A percentile compares a stretch with the other conserved stretches of the same genome.
These are phyloP conservation scores for Lepidocolaptes lacrymiger DNA, from an alignment of 2,797 vertebrate genomes.

Conservation along the genomic window DNA sequence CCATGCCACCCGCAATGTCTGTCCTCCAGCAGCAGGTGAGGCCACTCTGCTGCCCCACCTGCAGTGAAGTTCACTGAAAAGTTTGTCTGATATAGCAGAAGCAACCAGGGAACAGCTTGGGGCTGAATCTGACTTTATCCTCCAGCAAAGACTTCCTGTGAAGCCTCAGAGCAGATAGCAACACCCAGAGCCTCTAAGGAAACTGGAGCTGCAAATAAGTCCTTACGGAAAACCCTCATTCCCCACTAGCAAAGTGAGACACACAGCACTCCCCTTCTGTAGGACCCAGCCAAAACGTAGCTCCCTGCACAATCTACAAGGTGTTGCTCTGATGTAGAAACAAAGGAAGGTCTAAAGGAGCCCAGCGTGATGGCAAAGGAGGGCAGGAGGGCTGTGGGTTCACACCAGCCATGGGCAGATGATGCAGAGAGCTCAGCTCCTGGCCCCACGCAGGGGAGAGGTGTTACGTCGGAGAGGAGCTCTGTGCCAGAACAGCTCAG, in stretches of 20 bases:
- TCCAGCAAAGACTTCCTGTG: neutral
- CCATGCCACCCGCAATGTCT: neutral
- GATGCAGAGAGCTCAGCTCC: neutral
- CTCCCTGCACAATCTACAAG: neutral
- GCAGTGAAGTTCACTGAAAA: neutral
- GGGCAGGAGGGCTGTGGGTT: neutral
- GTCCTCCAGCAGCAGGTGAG: neutral
- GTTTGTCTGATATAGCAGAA: neutral
- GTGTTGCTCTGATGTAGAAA: neutral
- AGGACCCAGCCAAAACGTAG: neutral
- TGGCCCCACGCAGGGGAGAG: neutral
- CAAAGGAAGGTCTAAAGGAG: neutral
- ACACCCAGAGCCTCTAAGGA: neutral
- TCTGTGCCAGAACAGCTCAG: neutral
- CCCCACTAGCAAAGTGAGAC: neutral
- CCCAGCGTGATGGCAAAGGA: fast-evolving
- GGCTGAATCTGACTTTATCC: neutral
- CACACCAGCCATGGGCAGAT: neutral
- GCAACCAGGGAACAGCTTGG: neutral
- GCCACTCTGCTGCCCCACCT: neutral
- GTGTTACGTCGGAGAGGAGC: neutral
- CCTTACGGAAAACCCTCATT: neutral
- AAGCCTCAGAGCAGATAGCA: neutral
- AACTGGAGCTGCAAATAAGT: neutral
- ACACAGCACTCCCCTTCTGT: fast-evolving